phyloP scores from a whole-genome alignment of 1,140 invertebrate genomes.

The Drosophila aff. region DNA sequence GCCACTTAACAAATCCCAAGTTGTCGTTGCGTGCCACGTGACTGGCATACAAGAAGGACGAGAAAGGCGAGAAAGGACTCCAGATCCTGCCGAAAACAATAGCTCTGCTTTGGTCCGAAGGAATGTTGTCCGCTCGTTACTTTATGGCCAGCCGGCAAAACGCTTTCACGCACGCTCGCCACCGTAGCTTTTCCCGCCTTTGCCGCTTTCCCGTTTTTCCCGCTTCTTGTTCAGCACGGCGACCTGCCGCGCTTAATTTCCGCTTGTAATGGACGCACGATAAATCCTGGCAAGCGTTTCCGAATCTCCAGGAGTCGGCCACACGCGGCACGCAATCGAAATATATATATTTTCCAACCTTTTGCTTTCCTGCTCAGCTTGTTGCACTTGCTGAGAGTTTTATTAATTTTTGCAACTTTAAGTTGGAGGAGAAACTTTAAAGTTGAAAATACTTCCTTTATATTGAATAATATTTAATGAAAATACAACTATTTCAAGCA shows the following conservation, averaged over 20 bases:
- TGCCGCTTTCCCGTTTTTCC: neutral
- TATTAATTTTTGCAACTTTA: slow-evolving; percentile 26
- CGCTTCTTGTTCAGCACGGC: slow-evolving; percentile 18
- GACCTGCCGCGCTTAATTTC: slow-evolving; percentile 83
- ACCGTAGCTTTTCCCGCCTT: slow-evolving; percentile 9
- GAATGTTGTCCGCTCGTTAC: slow-evolving; percentile 55
- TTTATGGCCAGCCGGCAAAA: slow-evolving; percentile 69
- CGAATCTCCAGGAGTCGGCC: slow-evolving; percentile 44
- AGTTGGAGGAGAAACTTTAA: neutral
- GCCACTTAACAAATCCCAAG: slow-evolving; percentile 83
- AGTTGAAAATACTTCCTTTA: neutral
- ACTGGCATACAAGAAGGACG: slow-evolving; percentile 60
- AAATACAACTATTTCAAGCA: neutral
- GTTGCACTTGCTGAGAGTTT: slow-evolving; percentile 22
- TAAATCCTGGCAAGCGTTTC: slow-evolving; percentile 79
- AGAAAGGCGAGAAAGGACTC: slow-evolving; percentile 18
- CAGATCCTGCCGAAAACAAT: slow-evolving; percentile 64
- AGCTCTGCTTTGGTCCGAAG: slow-evolving; percentile 74
- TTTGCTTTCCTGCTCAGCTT: slow-evolving; percentile 28
- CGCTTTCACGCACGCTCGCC: slow-evolving; percentile 80
- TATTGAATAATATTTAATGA: neutral
- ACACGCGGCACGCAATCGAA: slow-evolving; percentile 60
- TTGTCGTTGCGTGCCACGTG: slow-evolving; percentile 82
- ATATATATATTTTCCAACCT: slow-evolving; percentile 59
- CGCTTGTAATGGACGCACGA: slow-evolving; percentile 82